Evolutionary conservation across 1,140 invertebrate species (phyloP), one percentile per base, ranked within the genome.

Genomic region (Babylonia areolata): DNA sequence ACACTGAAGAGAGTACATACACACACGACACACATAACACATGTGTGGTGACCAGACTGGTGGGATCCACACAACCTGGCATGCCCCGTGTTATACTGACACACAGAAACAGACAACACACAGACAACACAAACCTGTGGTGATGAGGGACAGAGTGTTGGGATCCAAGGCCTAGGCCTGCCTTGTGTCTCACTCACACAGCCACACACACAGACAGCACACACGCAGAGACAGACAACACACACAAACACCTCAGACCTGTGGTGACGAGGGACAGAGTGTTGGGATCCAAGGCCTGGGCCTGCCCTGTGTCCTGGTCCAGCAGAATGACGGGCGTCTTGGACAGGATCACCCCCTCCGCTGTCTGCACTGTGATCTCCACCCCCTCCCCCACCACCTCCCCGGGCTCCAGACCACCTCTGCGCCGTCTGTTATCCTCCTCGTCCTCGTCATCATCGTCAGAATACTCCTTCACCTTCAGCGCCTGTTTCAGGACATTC

Each of bases 291-390:
- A 71, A 37, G 23, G 73, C 82, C 28, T 73, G 80, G 17, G 40
- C 20, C 37, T 31, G 40, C 51, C 51, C 83, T 28, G 58, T 79
- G 20, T 82, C 69, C 40, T 84, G 6, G 40, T 84, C 69, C 37
- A 84, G 37, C 64, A 84, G 33, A 17, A 84, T 84, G 82, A 84
- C 82, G 23, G 58, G 82, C 15, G 75, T 40, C 85, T 71, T 80
- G 51, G 51, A 69, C 54, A 79, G 35, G 3, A 79, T 23, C 35
- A 71, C 11, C n/a, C 51, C 58, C 12, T 80, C 77, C 77, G 6
- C 33, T n/a, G 51, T 80, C 42, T 42, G 11, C 46, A 80, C 51
- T 37, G 37, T 40, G 37, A 80, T 42, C 31, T 54, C 33, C 54
- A 46, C 58, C 69, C 42, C 31, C 75, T 86, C 71, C 35, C 40